Conservation (phyloP, 92 coral and sea anemone genomes). For the Metridium senile region DNA sequence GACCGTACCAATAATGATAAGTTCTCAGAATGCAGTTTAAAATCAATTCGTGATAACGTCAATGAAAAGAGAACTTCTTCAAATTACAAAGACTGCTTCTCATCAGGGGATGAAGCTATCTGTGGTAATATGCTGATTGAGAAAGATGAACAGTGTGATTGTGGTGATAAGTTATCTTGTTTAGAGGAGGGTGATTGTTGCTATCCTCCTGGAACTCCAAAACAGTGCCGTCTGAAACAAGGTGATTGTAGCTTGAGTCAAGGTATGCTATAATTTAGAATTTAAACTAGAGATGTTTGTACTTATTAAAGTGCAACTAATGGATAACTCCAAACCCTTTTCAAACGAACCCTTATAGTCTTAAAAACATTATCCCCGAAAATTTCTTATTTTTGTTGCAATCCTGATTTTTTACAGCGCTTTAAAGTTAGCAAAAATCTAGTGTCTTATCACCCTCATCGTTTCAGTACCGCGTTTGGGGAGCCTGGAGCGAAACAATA, state of each 20-base stretch:
- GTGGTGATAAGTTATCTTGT: slow-evolving; percentile 71
- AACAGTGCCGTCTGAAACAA: slow-evolving; percentile 47
- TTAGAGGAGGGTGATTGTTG: slow-evolving; percentile 60
- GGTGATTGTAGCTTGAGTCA: slow-evolving; percentile 81
- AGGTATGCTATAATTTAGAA: slow-evolving; percentile 76
- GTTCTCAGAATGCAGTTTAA: slow-evolving; percentile 83
- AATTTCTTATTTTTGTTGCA: too few relatives aligned
- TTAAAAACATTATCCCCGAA: too few relatives aligned
- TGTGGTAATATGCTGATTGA: slow-evolving; percentile 91
- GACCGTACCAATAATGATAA: slow-evolving; percentile 73
- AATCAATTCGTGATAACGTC: slow-evolving; percentile 67
- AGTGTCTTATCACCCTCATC: too few relatives aligned
- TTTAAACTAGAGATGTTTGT: too few relatives aligned
- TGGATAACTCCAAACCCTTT: too few relatives aligned
- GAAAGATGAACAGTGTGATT: slow-evolving; percentile 79
- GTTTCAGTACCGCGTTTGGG: too few relatives aligned
- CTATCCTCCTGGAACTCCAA: slow-evolving; percentile 43
- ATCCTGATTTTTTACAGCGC: too few relatives aligned
- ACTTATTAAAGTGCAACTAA: too few relatives aligned
- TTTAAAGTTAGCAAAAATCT: too few relatives aligned
- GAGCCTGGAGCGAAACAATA: too few relatives aligned
- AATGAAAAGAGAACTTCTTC: slow-evolving; percentile 54
- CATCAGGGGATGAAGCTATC: slow-evolving; percentile 38
- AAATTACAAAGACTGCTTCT: slow-evolving; percentile 48
- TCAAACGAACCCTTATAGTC: too few relatives aligned